phyloP scores from a whole-genome alignment of 2,797 vertebrate genomes.

The Pangasius krempfi region DNA sequence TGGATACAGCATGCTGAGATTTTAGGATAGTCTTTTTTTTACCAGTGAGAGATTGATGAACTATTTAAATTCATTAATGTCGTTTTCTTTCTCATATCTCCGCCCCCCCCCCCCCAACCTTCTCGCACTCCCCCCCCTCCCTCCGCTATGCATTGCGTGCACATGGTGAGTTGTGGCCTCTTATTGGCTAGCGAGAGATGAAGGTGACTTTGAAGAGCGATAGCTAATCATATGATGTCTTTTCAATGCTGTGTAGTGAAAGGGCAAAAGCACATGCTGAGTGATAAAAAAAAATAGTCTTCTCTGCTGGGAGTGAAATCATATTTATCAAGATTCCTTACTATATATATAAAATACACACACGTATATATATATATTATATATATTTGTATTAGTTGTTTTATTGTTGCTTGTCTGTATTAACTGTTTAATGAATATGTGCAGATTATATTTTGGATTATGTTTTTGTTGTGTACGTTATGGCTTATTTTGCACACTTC shows the following conservation, averaged over 20 bases:
- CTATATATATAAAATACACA: slow-evolving; percentile 34
- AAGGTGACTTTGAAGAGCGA: slow-evolving; percentile 73
- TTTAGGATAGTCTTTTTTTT: slow-evolving; percentile 8
- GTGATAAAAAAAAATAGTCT: slow-evolving; percentile 62
- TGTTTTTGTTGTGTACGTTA: slow-evolving; percentile 62
- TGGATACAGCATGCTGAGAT: not conserved
- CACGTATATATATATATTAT: slow-evolving; percentile 42
- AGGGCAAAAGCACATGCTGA: slow-evolving; percentile 56
- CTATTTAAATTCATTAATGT: slow-evolving; percentile 12
- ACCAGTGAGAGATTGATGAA: not conserved
- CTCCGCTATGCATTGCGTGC: not conserved
- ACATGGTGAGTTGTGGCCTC: slow-evolving; percentile 36
- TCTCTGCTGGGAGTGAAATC: slow-evolving; percentile 67
- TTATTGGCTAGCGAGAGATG: slow-evolving; percentile 67
- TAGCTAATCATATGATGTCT: slow-evolving; percentile 70
- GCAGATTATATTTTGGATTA: slow-evolving; percentile 69
- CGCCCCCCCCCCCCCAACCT: not conserved
- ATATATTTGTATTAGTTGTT: slow-evolving; percentile 74
- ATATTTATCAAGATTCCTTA: slow-evolving; percentile 73
- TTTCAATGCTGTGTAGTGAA: slow-evolving; percentile 62
- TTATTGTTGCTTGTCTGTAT: slow-evolving; percentile 64
- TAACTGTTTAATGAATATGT: slow-evolving; percentile 72
- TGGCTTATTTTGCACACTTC: slow-evolving; percentile 81
- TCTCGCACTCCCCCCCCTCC: not conserved
- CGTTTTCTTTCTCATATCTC: not conserved